Conservation (phyloP, 1,140 invertebrate species). For the Neotoxoptera formosana region DNA sequence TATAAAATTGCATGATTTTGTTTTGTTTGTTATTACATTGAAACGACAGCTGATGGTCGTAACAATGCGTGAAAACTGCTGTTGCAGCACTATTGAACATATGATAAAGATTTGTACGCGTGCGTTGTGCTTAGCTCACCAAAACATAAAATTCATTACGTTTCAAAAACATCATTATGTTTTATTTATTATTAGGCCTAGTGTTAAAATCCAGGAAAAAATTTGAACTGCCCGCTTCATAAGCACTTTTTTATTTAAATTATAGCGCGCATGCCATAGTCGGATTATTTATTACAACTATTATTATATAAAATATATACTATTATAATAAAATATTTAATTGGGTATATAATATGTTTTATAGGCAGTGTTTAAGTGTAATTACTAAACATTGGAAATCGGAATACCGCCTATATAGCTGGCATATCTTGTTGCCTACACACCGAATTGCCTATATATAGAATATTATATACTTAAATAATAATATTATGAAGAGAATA, state of each 20-base stretch:
- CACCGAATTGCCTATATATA: neutral
- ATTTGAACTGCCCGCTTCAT: slow-evolving; percentile 34
- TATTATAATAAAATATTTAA: neutral
- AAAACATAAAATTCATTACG: slow-evolving; percentile 54
- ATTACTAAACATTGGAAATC: neutral
- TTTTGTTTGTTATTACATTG: slow-evolving; percentile 28
- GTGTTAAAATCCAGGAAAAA: slow-evolving; percentile 48
- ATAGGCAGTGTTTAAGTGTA: neutral
- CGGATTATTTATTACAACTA: neutral
- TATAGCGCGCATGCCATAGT: neutral
- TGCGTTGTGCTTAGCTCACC: slow-evolving; percentile 54
- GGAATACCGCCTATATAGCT: neutral
- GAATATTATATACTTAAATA: neutral
- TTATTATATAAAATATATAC: neutral
- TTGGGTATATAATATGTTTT: neutral
- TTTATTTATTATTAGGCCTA: slow-evolving; percentile 58
- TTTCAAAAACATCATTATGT: slow-evolving; percentile 55
- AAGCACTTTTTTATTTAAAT: slow-evolving; percentile 39
- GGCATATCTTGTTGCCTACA: neutral
- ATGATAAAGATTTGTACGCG: slow-evolving; percentile 56
- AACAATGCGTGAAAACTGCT: slow-evolving; percentile 44
- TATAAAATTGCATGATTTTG: slow-evolving; percentile 31
- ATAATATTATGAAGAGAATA: neutral
- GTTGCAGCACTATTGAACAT: slow-evolving; percentile 5
- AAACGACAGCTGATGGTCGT: slow-evolving; percentile 49